A percentile compares a stretch with the other conserved stretches of the same genome.
Evolutionary conservation across 2,888 invertebrate species (phyloP).

Genomic region (Drosophila pullipes): DNA sequence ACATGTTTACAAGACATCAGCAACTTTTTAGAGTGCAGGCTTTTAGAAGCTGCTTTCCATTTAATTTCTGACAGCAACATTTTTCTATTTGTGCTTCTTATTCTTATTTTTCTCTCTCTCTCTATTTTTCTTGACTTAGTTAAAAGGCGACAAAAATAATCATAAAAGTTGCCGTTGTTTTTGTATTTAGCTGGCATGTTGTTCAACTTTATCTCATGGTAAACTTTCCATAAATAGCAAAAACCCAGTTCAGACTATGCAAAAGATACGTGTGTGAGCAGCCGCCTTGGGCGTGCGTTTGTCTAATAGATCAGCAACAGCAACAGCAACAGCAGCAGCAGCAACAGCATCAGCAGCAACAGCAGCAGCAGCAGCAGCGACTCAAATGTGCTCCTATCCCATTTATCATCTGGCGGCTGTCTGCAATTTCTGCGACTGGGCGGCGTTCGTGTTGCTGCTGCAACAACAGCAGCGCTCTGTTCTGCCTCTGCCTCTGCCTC

Average conservation of each 20-base stretch:
- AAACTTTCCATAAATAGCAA: slow-evolving; percentile 75
- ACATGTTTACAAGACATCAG: slow-evolving; percentile 73
- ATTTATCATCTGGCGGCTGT: slow-evolving; percentile 74
- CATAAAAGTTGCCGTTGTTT: slow-evolving; percentile 66
- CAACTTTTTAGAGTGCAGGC: slow-evolving; percentile 65
- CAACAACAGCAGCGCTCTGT: slow-evolving; percentile 29
- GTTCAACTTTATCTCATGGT: slow-evolving; percentile 67
- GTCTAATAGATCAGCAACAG: slow-evolving; percentile 77
- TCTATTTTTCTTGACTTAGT: slow-evolving; percentile 33
- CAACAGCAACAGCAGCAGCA: slow-evolving; percentile 25
- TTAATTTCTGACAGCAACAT: slow-evolving; percentile 74
- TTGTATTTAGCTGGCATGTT: slow-evolving; percentile 41
- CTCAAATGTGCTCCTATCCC: slow-evolving; percentile 76
- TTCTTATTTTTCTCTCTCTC: background rate
- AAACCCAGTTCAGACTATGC: slow-evolving; percentile 37
- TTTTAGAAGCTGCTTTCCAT: slow-evolving; percentile 71
- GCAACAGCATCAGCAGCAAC: slow-evolving; percentile 13
- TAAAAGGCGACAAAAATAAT: slow-evolving; percentile 76
- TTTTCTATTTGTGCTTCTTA: slow-evolving; percentile 25
- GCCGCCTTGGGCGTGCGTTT: slow-evolving; percentile 74
- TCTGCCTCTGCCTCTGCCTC: background rate
- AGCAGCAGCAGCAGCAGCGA: slow-evolving; percentile 54
- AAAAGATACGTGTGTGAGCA: slow-evolving; percentile 39
- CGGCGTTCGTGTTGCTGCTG: slow-evolving; percentile 65
- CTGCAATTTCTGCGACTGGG: slow-evolving; percentile 75